phyloP scores from a whole-genome alignment of 2,113 vertebrate species.

The Elgaria multicarinata region DNA sequence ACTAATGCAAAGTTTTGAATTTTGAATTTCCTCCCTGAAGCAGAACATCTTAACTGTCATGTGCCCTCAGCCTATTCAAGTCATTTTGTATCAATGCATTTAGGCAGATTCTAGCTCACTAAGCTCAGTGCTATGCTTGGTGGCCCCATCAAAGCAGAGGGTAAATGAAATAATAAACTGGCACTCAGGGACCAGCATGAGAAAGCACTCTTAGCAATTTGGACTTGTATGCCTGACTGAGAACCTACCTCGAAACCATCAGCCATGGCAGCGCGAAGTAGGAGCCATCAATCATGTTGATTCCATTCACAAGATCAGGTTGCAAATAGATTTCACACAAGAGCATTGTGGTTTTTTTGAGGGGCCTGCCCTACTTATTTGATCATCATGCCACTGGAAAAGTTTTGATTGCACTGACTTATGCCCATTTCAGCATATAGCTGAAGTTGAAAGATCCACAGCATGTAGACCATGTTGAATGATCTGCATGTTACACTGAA shows the following conservation, averaged over 20 bases:
- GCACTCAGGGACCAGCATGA: not conserved
- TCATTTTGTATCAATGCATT: too few species aligned
- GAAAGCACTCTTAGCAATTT: not conserved
- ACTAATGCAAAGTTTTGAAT: too few species aligned
- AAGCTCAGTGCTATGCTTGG: too few species aligned
- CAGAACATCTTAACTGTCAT: too few species aligned
- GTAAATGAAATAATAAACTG: not conserved
- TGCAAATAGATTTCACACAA: not conserved
- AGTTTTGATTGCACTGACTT: not conserved
- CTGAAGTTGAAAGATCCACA: not conserved
- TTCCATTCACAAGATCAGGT: not conserved
- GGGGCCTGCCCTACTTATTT: not conserved
- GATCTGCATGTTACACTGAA: not conserved
- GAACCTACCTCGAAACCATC: not conserved
- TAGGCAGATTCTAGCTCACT: too few species aligned
- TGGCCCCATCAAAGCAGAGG: not conserved
- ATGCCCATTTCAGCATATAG: not conserved
- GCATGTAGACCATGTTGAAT: not conserved
- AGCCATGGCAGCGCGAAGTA: not conserved
- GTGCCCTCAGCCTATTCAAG: not conserved
- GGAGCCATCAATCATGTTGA: not conserved
- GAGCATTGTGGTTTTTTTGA: not conserved
- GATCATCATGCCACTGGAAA: not conserved
- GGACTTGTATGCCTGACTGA: not conserved
- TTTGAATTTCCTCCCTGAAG: too few species aligned